phyloP scores from a whole-genome alignment of 2,888 invertebrate genomes.

The Pseudococcus longispinus region DNA sequence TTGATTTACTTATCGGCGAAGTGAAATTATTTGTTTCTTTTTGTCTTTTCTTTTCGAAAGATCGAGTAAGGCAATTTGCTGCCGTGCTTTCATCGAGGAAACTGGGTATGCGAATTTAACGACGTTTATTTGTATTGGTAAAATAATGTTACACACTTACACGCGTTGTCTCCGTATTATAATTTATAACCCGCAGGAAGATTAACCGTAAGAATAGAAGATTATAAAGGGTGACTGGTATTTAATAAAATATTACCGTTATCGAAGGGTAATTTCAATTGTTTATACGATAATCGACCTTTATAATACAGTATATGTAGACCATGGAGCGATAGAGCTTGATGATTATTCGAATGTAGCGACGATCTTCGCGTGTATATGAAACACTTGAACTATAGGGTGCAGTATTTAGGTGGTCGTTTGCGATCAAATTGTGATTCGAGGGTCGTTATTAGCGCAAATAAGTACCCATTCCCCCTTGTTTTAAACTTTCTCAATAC shows the following conservation, averaged over 20 bases:
- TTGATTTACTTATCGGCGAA: neutral
- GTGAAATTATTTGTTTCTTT: neutral
- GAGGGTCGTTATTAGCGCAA: neutral
- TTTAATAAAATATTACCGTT: neutral
- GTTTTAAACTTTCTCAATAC: neutral
- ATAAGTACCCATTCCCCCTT: neutral
- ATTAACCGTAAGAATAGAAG: neutral
- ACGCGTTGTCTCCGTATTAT: neutral
- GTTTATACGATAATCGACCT: conserved; percentile 7
- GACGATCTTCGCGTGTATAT: neutral
- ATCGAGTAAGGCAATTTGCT: neutral
- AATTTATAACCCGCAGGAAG: neutral
- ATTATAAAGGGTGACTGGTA: neutral
- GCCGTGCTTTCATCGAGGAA: neutral
- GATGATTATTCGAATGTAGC: neutral
- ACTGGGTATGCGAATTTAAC: neutral
- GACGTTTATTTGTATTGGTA: neutral
- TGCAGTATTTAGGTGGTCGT: neutral
- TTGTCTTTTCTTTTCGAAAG: neutral
- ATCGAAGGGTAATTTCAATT: conserved; percentile 2
- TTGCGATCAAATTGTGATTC: neutral
- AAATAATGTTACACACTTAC: neutral
- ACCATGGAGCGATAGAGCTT: neutral
- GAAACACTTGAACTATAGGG: neutral
- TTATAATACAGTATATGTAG: neutral